Evolutionary conservation across 2,888 invertebrate genomes (phyloP).

Genomic region (Parascotia fuliginaria): DNA sequence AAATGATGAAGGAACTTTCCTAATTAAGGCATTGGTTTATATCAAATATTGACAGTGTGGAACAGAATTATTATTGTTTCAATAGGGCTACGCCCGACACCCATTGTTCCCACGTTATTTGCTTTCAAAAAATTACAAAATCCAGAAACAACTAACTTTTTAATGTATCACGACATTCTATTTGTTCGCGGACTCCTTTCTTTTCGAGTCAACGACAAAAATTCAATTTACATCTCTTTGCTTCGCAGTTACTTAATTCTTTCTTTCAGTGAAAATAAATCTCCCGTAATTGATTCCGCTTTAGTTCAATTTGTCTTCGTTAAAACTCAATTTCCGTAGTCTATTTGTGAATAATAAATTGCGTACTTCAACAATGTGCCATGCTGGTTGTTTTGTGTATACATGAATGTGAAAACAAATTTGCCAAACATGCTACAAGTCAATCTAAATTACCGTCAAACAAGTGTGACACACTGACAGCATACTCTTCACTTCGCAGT

Average conservation of each 20-base stretch:
- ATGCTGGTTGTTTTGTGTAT: conserved; percentile 65
- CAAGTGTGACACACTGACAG: conserved; percentile 43
- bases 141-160: conserved; percentile 54
- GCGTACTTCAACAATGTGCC: conserved; percentile 71
- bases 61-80: conserved; percentile 34
- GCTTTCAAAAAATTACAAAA: conserved; percentile 49
- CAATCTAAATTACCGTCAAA: conserved; percentile 71
- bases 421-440: conserved; percentile 64
- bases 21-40: conserved; percentile 31
- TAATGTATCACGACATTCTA: conserved; percentile 57
- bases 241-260: conserved; percentile 79
- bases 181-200: conserved; percentile 59
- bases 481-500: conserved; percentile 42
- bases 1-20: conserved; percentile 27
- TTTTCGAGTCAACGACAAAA: conserved; percentile 69
- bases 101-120: conserved; percentile 29
- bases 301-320: conserved; percentile 85
- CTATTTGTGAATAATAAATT: conserved; percentile 84
- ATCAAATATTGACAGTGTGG: conserved; percentile 30
- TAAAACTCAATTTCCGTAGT: conserved; percentile 83
- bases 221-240: conserved; percentile 80
- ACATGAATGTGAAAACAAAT: conserved; percentile 62
- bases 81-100: conserved; percentile 11
- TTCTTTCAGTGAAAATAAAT: conserved; percentile 80
- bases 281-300: conserved; percentile 83